A percentile compares a stretch with the other conserved stretches of the same genome.
Evolutionary conservation across 2,797 vertebrate species (phyloP).

Genomic region (Gambelia wislizenii): DNA sequence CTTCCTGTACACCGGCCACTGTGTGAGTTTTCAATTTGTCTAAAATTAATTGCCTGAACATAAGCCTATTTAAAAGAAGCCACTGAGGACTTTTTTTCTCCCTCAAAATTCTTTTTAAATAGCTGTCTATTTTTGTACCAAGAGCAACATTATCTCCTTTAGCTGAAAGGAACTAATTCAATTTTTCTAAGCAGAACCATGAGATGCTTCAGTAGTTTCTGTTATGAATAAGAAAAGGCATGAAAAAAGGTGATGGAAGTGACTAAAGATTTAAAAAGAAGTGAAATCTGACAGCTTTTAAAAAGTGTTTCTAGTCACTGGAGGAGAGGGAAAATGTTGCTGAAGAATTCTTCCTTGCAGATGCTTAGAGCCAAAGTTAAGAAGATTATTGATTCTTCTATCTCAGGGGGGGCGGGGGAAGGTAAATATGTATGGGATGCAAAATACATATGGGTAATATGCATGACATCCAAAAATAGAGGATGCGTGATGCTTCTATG

Average conservation of each 20-base stretch:
- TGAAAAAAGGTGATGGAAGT: slow-evolving; percentile 24
- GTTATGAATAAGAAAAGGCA: slow-evolving; percentile 39
- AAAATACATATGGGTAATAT: slow-evolving; percentile 31
- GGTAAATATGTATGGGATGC: slow-evolving; percentile 14
- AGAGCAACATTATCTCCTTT: slow-evolving; percentile 55
- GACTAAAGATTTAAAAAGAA: slow-evolving; percentile 17
- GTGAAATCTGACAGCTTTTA: not conserved
- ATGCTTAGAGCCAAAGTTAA: slow-evolving; percentile 31
- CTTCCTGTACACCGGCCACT: too few species aligned
- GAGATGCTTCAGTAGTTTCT: slow-evolving; percentile 32
- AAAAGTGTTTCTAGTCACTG: not conserved
- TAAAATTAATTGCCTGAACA: slow-evolving; percentile 12
- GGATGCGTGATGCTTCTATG: not conserved
- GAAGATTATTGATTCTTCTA: slow-evolving; percentile 28
- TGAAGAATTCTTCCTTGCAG: slow-evolving; percentile 38
- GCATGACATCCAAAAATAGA: slow-evolving; percentile 36
- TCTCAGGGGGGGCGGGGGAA: slow-evolving; percentile 24
- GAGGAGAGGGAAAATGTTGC: slow-evolving; percentile 21
- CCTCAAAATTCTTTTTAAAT: slow-evolving; percentile 48
- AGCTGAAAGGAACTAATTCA: slow-evolving; percentile 64
- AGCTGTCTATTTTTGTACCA: slow-evolving; percentile 66
- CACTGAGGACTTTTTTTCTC: slow-evolving; percentile 4
- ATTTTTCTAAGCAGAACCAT: slow-evolving; percentile 58
- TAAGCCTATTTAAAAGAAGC: slow-evolving; percentile 33
- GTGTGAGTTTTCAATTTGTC: not conserved